phyloP scores from a whole-genome alignment of 1,140 invertebrate genomes.

The Myzus persicae region DNA sequence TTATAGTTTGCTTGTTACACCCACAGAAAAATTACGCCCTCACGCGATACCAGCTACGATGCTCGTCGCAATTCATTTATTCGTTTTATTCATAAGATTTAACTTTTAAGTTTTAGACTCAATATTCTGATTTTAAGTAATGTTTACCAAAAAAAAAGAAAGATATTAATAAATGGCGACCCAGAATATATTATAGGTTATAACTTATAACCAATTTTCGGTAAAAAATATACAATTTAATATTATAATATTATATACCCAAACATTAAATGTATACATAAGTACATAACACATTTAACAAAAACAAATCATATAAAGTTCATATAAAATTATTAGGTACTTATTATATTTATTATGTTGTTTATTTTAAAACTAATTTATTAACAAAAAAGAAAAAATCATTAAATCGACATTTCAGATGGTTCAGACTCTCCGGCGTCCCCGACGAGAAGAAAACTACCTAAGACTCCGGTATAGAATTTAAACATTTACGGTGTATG shows the following conservation, averaged over 20 bases:
- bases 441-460: slow-evolving; percentile 88
- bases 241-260: not conserved
- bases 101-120: not conserved
- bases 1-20: not conserved
- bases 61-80: not conserved
- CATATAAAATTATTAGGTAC: not conserved
- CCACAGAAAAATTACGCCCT: slow-evolving; percentile 4
- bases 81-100: not conserved
- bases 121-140: not conserved
- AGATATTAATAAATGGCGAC: not conserved
- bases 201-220: not conserved
- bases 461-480: slow-evolving; percentile 85
- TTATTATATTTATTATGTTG: not conserved
- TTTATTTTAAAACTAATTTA: not conserved
- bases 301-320: not conserved
- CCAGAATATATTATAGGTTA: not conserved
- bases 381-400: not conserved
- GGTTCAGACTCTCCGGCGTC: slow-evolving; percentile 74
- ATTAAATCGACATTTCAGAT: slow-evolving; percentile 39
- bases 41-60: not conserved
- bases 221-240: not conserved
- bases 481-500: slow-evolving; percentile 57
- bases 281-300: too few relatives aligned
- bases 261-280: not conserved
- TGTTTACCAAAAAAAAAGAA: not conserved